A percentile compares a stretch with the other conserved stretches of the same genome.
These are phyloP conservation scores for Delia radicum DNA, from an alignment of 1,140 invertebrate genomes.

Conservation along the genomic window DNA sequence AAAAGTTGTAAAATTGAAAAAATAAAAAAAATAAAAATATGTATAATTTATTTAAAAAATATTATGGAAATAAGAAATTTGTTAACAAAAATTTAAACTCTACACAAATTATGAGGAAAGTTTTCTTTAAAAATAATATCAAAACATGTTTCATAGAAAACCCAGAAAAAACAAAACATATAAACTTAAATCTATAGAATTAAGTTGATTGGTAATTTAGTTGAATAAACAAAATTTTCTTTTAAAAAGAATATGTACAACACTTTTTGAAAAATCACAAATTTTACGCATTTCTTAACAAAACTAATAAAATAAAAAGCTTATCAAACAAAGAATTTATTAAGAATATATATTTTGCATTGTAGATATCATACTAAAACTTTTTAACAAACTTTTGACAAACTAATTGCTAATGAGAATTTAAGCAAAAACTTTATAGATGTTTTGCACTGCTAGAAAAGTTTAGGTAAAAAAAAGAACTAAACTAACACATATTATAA, in stretches of 20 bases:
- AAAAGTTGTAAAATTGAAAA: not conserved
- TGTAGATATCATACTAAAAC: too few species aligned
- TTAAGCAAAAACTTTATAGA: not conserved
- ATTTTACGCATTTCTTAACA: too few species aligned
- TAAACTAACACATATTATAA: not conserved
- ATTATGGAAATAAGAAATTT: not conserved
- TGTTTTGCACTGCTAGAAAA: not conserved
- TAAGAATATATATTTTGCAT: too few species aligned
- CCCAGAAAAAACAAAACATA: too few species aligned
- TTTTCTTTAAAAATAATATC: too few species aligned
- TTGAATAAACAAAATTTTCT: not conserved
- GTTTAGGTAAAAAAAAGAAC: not conserved
- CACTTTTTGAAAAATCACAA: not conserved
- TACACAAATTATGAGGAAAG: too few species aligned
- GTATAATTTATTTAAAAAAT: not conserved
- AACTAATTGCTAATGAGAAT: conserved; percentile 18
- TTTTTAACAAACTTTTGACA: conserved; percentile 20
- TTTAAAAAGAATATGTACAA: not conserved
- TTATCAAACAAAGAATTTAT: too few species aligned
- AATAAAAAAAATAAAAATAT: not conserved
- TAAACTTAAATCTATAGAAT: too few species aligned
- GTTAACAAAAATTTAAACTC: not conserved
- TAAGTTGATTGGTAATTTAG: too few species aligned
- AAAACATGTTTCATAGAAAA: too few species aligned
- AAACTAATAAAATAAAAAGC: too few species aligned